Evolutionary conservation across 2,888 invertebrate genomes (phyloP).

Genomic region (Rambutsinella grinnellia): DNA sequence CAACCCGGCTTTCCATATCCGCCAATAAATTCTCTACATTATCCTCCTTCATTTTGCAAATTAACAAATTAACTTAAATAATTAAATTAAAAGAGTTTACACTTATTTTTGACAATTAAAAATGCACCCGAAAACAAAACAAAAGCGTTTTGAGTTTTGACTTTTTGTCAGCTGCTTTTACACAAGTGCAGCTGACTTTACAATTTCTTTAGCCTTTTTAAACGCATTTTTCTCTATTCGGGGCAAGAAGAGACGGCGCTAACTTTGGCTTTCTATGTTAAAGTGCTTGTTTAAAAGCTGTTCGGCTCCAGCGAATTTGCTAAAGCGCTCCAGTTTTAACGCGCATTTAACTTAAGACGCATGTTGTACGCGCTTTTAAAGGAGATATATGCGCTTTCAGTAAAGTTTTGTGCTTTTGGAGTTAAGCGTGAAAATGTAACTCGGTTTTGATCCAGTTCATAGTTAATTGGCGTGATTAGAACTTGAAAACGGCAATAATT

Average conservation of each 20-base stretch:
- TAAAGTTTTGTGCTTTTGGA: no score
- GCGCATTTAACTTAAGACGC: no score
- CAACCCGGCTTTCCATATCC: conserved; percentile 61
- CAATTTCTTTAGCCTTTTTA: no score
- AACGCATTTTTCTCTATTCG: background rate
- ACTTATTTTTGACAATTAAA: background rate
- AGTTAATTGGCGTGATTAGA: no score
- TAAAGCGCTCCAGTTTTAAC: no score
- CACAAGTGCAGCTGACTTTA: background rate
- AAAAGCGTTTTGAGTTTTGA: background rate
- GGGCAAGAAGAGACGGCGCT: background rate
- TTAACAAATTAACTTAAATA: conserved; percentile 3
- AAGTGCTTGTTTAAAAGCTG: background rate
- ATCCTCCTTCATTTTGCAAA: conserved; percentile 44
- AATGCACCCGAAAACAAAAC: background rate
- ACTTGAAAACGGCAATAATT: conserved; percentile 42
- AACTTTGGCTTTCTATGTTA: background rate
- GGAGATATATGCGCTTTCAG: no score
- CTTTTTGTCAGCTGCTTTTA: background rate
- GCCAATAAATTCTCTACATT: conserved; percentile 37
- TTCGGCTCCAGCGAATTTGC: no score
- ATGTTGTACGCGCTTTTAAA: no score
- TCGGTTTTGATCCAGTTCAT: no score
- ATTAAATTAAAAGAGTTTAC: background rate
- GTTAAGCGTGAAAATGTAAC: no score